Evolutionary conservation across 2,797 vertebrate genomes (phyloP).

Genomic region (Emydoidea blandingii): DNA sequence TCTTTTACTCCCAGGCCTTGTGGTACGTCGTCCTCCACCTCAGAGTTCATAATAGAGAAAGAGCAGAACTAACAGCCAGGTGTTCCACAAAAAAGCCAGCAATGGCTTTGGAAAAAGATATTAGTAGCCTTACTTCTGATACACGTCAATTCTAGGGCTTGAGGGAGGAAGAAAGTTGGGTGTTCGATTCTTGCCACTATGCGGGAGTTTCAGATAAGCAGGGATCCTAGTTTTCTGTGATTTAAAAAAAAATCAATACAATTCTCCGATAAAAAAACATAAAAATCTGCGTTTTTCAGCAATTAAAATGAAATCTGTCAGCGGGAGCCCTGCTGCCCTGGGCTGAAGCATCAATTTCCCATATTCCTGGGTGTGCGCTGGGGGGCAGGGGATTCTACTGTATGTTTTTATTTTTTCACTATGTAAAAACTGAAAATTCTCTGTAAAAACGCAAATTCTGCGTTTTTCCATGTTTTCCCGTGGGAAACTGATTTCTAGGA

Average conservation of each 20-base stretch:
- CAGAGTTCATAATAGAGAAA: neutral
- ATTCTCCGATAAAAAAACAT: too few species aligned
- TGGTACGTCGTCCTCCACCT: neutral
- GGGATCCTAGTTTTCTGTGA: too few species aligned
- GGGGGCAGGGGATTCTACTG: too few species aligned
- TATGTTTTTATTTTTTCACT: too few species aligned
- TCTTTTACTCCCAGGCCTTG: neutral
- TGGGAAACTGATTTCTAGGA: neutral
- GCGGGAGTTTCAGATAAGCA: neutral
- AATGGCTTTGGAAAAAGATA: neutral
- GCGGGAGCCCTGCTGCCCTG: too few species aligned
- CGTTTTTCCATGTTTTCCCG: neutral
- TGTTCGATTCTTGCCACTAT: neutral
- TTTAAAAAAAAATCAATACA: too few species aligned
- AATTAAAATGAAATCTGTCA: too few species aligned
- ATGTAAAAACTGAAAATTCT: too few species aligned
- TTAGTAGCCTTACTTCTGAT: neutral
- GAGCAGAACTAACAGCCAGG: rapidly evolving
- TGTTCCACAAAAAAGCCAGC: neutral
- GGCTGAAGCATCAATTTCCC: too few species aligned
- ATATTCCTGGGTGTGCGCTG: too few species aligned
- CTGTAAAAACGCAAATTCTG: neutral
- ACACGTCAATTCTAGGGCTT: neutral
- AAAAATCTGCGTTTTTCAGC: too few species aligned
- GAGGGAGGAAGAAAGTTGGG: neutral